These are phyloP conservation scores for Baryphthengus martii DNA, from an alignment of 2,113 vertebrate species.

Conservation along the genomic window DNA sequence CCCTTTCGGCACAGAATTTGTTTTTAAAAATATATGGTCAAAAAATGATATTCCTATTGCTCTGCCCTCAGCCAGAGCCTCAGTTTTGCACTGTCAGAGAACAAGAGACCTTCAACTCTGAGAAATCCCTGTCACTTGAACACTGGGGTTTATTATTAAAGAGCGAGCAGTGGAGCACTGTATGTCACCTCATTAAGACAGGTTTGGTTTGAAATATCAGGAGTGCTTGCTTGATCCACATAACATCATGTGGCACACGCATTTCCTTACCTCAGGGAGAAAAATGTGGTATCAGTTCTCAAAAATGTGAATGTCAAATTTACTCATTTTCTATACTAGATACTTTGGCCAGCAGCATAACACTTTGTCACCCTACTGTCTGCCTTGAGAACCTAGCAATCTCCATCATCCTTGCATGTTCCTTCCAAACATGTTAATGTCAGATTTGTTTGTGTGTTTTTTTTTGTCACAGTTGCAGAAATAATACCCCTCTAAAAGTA, in stretches of 20 bases:
- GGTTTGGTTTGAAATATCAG: not conserved
- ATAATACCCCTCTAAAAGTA: not conserved
- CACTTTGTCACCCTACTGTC: not conserved
- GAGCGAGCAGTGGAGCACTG: not conserved
- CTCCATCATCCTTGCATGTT: not conserved
- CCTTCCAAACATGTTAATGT: not conserved
- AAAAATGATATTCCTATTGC: not conserved
- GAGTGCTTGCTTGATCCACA: not conserved
- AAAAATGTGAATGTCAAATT: not conserved
- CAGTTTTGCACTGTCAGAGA: not conserved
- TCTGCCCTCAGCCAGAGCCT: not conserved
- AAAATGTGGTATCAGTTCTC: not conserved
- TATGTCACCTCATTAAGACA: not conserved
- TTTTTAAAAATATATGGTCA: not conserved
- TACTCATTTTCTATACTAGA: not conserved
- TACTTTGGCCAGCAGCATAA: not conserved
- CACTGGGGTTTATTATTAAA: not conserved
- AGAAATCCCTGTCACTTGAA: not conserved
- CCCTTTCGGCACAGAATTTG: not conserved
- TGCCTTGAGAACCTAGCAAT: not conserved
- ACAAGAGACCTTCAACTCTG: not conserved
- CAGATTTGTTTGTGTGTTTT: not conserved
- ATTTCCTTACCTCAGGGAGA: not conserved
- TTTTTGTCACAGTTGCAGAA: not conserved
- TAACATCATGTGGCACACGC: accelerated